Evolutionary conservation across 2,797 vertebrate species (phyloP), one percentile per base, ranked within the genome.

Genomic region (Lycodopsis pacificus): DNA sequence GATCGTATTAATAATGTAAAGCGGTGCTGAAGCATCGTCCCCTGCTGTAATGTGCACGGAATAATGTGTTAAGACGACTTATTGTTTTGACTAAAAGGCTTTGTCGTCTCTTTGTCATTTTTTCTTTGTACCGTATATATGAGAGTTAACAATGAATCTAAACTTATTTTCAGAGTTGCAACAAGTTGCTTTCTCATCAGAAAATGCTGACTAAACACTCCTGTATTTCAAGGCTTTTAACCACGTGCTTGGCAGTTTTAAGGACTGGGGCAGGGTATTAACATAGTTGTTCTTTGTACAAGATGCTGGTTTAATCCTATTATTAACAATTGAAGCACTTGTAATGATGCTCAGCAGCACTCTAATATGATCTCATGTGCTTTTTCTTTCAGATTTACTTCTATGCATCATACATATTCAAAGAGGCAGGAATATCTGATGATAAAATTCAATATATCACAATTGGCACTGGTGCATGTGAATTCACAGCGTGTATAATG

Each of bases 331-430:
- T 76, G 61, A 49, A 72, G 68, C 11, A 42, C 46, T 74, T 63
- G 27, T 75, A 70, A 59, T 57, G 71, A 80, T 73, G 59, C 59
- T 38, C 46, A 76, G 27, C 22, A 40, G 38, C 4, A 27, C 38
- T 65, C 8, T 69, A 19, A 76, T 32, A 19, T 77, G 44, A 38
- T 42, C 19, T 42, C 34, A 5, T 84, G 32, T 68, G 72, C 30
- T 56, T 79, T 71, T 22, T 71, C 36, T 78, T 88, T 69, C 88
- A 98, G 97, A 97, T 97, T 91, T 97, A 97, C 89, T 97, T 95
- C 91, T 98, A 97, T 83, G 96, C 96, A 64, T 95, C 92, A 0
- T 97, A 96, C 57, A 91, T 99, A 49, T 98, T 99, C 85, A 91
- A 93, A 90, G 95, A 95, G 86, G 96, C 96, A 0, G 96, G 97